Evolutionary conservation across 2,113 vertebrate species (phyloP), one percentile per base, ranked within the genome.

Genomic region (Periophthalmodon schlosseri): DNA sequence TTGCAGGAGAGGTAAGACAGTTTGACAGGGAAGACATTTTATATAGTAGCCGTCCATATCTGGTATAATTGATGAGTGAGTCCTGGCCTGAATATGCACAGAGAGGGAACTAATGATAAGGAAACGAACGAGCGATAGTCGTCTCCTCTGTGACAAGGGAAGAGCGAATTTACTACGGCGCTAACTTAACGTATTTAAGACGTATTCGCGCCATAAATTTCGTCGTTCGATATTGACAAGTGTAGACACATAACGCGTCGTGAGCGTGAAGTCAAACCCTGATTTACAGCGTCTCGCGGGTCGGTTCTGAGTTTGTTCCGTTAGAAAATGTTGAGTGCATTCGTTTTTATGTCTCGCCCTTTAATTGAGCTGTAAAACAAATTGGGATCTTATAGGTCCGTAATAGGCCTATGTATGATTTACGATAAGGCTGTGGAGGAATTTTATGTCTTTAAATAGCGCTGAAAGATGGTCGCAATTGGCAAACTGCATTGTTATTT

Each of bases 101-200:
- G 72, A 82, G 66, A 79, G 86, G 79, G 81, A 91, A 74, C 73
- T 91, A 85, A 89, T 86, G 82, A 86, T 74, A 74, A 72, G 81
- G 52, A 70, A 47, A 68, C 65, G 64, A 72, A 67, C 64, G 79
- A 82, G 71, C 73, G 85, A 74, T 71, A 64, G 84, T 70, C 20
- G 50, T 56, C 60, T 74, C 63, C 65, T 74, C 72, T 71, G 79
- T 44, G 14, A 44, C 69, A 46, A 73, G 83, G 86, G 84, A 80
- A 75, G 4, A 70, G 80, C 68, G 21, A 76, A 69, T 84, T 78
- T 64, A 49, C 49, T 66, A 23, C 54, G 73, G 52, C 14, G 56
- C 54, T 24, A 77, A 61, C 47, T 78, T 24, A n/a, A n/a, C n/a
- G 52, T 49, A 65, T 79, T 74, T 77, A 60, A 61, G n/a, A 66